Percentiles rank a stretch among this genome's conserved stretches.
phyloP scores from a whole-genome alignment of 2,888 invertebrate species.

The Melipona bicolor region DNA sequence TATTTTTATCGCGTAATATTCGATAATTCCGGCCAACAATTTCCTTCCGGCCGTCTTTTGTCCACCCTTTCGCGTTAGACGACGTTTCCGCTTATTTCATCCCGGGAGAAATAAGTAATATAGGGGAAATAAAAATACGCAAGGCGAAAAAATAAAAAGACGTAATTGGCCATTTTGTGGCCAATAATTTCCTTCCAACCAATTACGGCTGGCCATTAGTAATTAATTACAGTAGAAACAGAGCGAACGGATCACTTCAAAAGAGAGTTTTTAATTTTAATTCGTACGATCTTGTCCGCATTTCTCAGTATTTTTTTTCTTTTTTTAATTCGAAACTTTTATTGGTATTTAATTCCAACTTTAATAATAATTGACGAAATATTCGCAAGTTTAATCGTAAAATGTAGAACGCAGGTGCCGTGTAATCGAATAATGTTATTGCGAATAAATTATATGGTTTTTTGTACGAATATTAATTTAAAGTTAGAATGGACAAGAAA shows the following conservation, averaged over 20 bases:
- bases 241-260: not conserved
- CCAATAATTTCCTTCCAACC: not conserved
- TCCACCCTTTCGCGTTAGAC: slow-evolving; percentile 11
- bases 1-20: slow-evolving; percentile 53
- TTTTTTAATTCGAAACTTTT: not conserved
- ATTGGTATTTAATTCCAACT: not conserved
- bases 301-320: not conserved
- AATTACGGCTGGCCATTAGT: not conserved
- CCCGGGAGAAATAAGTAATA: not conserved
- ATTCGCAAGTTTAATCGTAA: slow-evolving; percentile 22
- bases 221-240: not conserved
- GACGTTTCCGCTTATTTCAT: slow-evolving; percentile 9
- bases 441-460: slow-evolving; percentile 1
- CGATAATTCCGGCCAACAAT: slow-evolving; percentile 54
- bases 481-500: not conserved
- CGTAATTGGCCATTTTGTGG: not conserved
- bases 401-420: not conserved
- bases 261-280: not conserved
- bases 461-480: not conserved
- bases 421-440: not conserved
- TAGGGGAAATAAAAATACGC: not conserved
- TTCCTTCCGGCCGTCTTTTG: slow-evolving; percentile 29
- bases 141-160: not conserved
- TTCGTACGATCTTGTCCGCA: not conserved
- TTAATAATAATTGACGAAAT: not conserved